These are phyloP conservation scores for Tiliqua scincoides DNA, from an alignment of 2,113 vertebrate species.

Conservation along the genomic window DNA sequence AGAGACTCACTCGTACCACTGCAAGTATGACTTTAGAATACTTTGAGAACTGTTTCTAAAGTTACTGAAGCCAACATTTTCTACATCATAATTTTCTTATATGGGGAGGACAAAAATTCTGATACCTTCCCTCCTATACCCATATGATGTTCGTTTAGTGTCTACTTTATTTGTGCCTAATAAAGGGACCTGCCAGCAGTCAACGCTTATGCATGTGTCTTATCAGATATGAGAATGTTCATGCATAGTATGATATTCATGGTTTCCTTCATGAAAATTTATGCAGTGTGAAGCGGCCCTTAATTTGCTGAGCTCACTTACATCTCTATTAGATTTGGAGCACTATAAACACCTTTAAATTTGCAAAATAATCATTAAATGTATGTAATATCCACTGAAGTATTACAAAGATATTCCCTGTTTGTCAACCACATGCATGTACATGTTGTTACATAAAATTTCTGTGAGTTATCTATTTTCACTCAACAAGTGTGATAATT, in stretches of 20 bases:
- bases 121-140: too few species aligned
- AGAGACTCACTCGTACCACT: not conserved
- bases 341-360: not conserved
- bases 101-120: not conserved
- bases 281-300: not conserved
- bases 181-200: not conserved
- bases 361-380: not conserved
- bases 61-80: not conserved
- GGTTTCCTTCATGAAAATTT: not conserved
- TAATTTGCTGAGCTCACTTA: not conserved
- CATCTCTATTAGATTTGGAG: too few species aligned
- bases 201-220: not conserved
- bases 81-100: not conserved
- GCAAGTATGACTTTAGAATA: too few species aligned
- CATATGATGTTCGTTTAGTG: not conserved
- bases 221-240: not conserved
- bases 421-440: slow-evolving; percentile 31
- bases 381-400: not conserved
- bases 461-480: slow-evolving; percentile 42
- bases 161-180: not conserved
- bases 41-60: not conserved
- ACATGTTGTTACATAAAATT: slow-evolving; percentile 22
- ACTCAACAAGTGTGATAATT: slow-evolving; percentile 38
- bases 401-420: not conserved
- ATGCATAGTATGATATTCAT: not conserved